Evolutionary conservation across 2,113 vertebrate genomes (phyloP).

Genomic region (Gavia stellata): DNA sequence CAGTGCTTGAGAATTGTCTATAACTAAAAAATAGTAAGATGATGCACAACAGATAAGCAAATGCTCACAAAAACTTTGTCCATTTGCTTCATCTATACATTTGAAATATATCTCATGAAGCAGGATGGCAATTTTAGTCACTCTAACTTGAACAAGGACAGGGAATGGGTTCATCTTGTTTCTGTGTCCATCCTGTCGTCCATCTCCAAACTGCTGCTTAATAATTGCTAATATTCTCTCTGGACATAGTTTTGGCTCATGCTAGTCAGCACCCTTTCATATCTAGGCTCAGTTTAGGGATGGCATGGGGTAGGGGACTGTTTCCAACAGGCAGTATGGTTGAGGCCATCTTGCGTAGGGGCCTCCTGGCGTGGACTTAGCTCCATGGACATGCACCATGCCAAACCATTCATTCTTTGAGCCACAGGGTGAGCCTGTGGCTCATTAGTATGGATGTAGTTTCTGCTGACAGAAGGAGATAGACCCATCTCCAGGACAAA

Average conservation of each 20-base stretch:
- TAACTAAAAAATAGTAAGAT: background rate
- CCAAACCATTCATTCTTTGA: background rate
- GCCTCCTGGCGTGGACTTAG: background rate
- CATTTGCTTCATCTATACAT: background rate
- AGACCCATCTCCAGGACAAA: background rate
- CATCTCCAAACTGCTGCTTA: background rate
- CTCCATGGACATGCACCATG: background rate
- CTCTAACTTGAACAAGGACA: background rate
- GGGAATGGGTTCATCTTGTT: background rate
- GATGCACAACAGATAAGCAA: background rate
- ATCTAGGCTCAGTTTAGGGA: background rate
- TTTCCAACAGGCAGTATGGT: background rate
- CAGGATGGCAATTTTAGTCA: background rate
- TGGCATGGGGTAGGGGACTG: background rate
- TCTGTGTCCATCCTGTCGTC: background rate
- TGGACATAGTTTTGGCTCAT: background rate
- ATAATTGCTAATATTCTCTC: background rate
- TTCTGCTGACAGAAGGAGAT: background rate
- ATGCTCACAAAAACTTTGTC: background rate
- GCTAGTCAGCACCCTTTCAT: background rate
- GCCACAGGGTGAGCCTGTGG: background rate
- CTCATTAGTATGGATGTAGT: background rate
- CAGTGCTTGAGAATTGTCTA: background rate
- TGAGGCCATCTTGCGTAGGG: background rate
- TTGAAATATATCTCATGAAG: background rate